Percentiles rank a stretch among this genome's conserved stretches.
These are phyloP conservation scores for Pyrochroa serraticornis DNA, from an alignment of 2,888 invertebrate genomes.

Conservation along the genomic window DNA sequence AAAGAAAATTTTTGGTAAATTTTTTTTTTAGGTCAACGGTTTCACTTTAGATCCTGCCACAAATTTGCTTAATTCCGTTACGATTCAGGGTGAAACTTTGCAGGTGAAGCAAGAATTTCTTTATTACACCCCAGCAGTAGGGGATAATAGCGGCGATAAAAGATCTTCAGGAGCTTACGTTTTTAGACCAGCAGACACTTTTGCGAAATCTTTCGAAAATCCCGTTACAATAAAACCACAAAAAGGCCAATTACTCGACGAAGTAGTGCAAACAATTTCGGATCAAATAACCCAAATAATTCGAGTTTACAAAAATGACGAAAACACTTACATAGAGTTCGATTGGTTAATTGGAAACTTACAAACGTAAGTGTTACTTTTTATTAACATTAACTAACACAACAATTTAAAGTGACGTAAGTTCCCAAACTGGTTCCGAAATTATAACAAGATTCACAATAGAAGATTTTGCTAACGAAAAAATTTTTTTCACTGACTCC, in stretches of 20 bases:
- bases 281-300: conserved; percentile 74
- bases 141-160: conserved; percentile 66
- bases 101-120: conserved; percentile 65
- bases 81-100: neutral
- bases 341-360: conserved; percentile 71
- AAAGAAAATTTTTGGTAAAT: neutral
- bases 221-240: conserved; percentile 40
- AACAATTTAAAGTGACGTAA: neutral
- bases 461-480: conserved; percentile 44
- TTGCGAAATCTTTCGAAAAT: conserved; percentile 38
- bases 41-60: conserved; percentile 2
- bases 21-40: conserved; percentile 2
- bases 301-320: conserved; percentile 65
- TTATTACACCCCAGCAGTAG: conserved; percentile 71
- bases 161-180: conserved; percentile 90
- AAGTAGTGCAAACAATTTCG: conserved; percentile 68
- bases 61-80: conserved; percentile 6
- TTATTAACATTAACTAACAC: too few relatives aligned
- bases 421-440: conserved; percentile 59
- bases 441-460: conserved; percentile 76
- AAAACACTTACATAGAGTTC: conserved; percentile 62
- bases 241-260: conserved; percentile 60
- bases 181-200: conserved; percentile 67
- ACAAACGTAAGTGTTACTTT: conserved; percentile 6
- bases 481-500: conserved; percentile 85